Base-by-base conservation (phyloP, 2,888 invertebrate genomes). In the Esperia sulphurella region DNA sequence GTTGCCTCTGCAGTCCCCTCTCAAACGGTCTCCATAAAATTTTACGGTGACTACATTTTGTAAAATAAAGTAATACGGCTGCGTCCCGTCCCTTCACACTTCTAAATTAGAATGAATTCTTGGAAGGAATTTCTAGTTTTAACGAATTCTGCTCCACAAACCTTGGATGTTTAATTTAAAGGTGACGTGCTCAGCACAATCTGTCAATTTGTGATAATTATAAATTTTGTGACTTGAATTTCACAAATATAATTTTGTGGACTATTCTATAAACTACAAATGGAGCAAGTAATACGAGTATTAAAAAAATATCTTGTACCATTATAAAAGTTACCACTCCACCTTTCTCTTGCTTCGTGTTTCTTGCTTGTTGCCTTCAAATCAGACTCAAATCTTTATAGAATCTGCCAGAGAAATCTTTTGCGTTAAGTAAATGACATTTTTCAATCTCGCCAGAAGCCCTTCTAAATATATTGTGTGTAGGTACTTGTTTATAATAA, bases 401-500 rank as follows among this genome's bases (percentile, higher is more conserved):
- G 46, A 43, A 28, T 48, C 37, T 9, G 14, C 31, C 21, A 28
- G 41, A 31, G 29, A 46, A 48, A 41, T 44, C 33, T 48, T 47
- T 51, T 47, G 48, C 49, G 46, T 49, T 37, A 54, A 53, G 55
- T 46, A 60, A 65, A 62, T 66, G 49, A 49, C 57, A 62, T 59
- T 67, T 67, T 70, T 71, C 68, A 74, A 72, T 71, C 59, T 68
- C 55, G 55, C 53, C 57, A 55, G 40, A 61, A 63, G 54, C 58
- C 52, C 50, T 60, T 72, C 68, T 61, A 65, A 73, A 71, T 71
- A 73, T 70, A 68, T 68, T 68, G 60, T 70, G 57, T 71, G 64
- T 57, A 69, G 70, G 71, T 75, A 74, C 81, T 87, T 87, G 82
- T 86, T 86, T 84, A 84, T 84, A 88, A 87, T 83, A 87, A 88